Evolutionary conservation across 2,113 vertebrate genomes (phyloP).

Genomic region (Ptyas mucosa): DNA sequence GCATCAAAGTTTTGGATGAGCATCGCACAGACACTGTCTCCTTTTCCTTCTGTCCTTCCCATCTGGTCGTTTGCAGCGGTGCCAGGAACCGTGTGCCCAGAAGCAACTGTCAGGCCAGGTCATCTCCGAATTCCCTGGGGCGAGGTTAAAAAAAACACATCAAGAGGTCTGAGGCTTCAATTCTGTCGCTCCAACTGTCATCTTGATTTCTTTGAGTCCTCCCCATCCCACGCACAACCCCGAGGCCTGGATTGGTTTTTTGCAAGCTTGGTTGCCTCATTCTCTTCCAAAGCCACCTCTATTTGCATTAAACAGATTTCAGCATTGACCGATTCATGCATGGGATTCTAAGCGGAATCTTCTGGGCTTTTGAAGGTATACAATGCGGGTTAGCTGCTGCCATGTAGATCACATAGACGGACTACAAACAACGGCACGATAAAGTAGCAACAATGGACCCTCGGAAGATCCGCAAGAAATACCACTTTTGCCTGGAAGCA

Average conservation of each 20-base stretch:
- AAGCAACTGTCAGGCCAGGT: not conserved
- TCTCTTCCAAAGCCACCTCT: not conserved
- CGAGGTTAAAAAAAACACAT: not conserved
- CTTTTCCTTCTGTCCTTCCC: not conserved
- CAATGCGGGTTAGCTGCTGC: too few species aligned
- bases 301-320: not conserved
- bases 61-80: not conserved
- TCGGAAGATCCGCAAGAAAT: too few species aligned
- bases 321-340: rapidly evolving
- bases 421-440: too few species aligned
- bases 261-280: not conserved
- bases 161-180: not conserved
- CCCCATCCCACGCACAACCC: not conserved
- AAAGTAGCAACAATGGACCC: too few species aligned
- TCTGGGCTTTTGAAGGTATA: too few species aligned
- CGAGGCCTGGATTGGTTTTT: not conserved
- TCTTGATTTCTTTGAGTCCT: not conserved
- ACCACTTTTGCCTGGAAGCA: too few species aligned
- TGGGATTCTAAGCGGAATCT: too few species aligned
- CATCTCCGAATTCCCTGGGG: not conserved
- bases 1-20: too few species aligned
- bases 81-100: not conserved
- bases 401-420: too few species aligned
- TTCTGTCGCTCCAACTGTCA: not conserved
- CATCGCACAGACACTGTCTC: too few species aligned